These are phyloP conservation scores for Pollicipes pollicipes DNA, from an alignment of 1,140 invertebrate genomes.

Conservation along the genomic window DNA sequence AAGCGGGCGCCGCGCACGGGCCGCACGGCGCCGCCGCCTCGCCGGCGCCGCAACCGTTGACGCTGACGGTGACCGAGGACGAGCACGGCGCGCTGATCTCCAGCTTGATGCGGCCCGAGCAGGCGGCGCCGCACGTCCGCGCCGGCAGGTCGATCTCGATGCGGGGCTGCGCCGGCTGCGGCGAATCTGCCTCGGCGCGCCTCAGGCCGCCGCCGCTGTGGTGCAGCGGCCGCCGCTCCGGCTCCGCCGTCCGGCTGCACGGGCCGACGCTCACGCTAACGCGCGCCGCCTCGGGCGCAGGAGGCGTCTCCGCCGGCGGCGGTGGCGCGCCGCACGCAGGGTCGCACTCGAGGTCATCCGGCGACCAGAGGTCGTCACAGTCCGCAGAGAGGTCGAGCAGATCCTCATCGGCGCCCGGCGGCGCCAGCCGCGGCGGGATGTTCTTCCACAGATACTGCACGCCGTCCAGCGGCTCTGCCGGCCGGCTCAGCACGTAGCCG, in stretches of 20 bases:
- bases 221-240: background rate
- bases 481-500: background rate
- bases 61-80: background rate
- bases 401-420: background rate
- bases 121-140: background rate
- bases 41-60: background rate
- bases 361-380: background rate
- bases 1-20: background rate
- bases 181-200: background rate
- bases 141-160: background rate
- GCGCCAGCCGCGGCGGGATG: constrained; percentile 1
- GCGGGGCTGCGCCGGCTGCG: background rate
- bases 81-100: background rate
- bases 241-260: too few species aligned
- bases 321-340: background rate
- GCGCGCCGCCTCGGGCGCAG: too few species aligned
- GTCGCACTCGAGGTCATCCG: background rate
- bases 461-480: background rate
- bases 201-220: background rate
- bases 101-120: background rate
- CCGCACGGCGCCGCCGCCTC: background rate
- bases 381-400: background rate
- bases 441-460: background rate
- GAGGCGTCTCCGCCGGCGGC: too few species aligned
- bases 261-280: too few species aligned